Conservation (phyloP, 2,888 invertebrate species). For the Parnassius mnemosyne region DNA sequence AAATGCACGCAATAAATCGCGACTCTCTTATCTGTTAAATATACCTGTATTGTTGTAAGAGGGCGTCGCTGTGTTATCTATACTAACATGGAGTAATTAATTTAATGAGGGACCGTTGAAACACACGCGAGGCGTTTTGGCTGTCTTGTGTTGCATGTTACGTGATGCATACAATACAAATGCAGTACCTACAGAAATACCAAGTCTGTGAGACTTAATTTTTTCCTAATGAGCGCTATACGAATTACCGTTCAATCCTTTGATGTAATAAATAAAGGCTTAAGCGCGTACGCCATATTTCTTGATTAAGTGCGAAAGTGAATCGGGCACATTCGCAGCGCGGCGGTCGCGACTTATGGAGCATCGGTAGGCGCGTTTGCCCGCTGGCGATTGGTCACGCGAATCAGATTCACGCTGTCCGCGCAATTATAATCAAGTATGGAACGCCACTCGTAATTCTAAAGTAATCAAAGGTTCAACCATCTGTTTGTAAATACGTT, state of each 20-base stretch:
- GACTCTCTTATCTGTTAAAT: slow-evolving; percentile 69
- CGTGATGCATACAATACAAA: neutral
- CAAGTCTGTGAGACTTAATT: slow-evolving; percentile 54
- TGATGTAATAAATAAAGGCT: slow-evolving; percentile 73
- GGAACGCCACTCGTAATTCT: slow-evolving; percentile 73
- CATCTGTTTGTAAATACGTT: slow-evolving; percentile 58
- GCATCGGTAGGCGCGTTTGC: slow-evolving; percentile 52
- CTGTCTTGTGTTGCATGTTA: neutral
- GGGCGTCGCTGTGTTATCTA: slow-evolving; percentile 64
- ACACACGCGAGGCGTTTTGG: neutral
- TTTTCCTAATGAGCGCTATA: slow-evolving; percentile 73
- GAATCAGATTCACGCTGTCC: slow-evolving; percentile 74
- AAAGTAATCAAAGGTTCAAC: slow-evolving; percentile 72
- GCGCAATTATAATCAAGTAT: slow-evolving; percentile 77
- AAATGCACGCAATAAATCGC: slow-evolving; percentile 79
- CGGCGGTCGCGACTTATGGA: slow-evolving; percentile 31
- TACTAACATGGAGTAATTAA: slow-evolving; percentile 74
- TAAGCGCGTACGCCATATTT: slow-evolving; percentile 77
- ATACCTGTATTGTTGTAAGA: slow-evolving; percentile 73
- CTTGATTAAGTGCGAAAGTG: slow-evolving; percentile 79
- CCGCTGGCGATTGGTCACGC: slow-evolving; percentile 72
- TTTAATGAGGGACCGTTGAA: slow-evolving; percentile 68
- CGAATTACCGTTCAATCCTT: slow-evolving; percentile 73
- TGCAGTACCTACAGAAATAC: neutral
- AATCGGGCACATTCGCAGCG: slow-evolving; percentile 33